Evolutionary conservation across 2,888 invertebrate genomes (phyloP).

Genomic region (Empis livida): DNA sequence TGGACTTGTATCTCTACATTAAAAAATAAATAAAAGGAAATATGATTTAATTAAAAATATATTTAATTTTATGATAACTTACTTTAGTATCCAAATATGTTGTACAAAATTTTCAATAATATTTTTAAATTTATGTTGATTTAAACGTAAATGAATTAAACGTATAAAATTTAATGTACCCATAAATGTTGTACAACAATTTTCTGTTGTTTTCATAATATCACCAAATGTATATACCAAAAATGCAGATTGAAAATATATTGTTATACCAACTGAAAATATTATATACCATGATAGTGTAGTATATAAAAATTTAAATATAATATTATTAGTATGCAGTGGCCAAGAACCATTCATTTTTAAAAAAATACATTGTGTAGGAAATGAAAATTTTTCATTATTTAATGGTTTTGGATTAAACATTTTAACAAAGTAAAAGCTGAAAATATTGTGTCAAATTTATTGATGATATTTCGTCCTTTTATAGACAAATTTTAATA

Average conservation of each 20-base stretch:
- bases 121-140: constrained; percentile 21
- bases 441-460: too few species aligned
- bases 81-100: constrained; percentile 31
- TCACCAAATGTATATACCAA: constrained; percentile 25
- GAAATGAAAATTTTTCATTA: constrained; percentile 23
- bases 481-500: too few species aligned
- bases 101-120: constrained; percentile 24
- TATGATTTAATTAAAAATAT: not conserved
- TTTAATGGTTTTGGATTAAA: constrained; percentile 20
- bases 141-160: constrained; percentile 27
- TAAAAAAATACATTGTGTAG: constrained; percentile 29
- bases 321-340: constrained; percentile 8
- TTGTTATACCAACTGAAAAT: constrained; percentile 25
- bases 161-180: constrained; percentile 30
- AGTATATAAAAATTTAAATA: constrained; percentile 15
- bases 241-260: constrained; percentile 27
- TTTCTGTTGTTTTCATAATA: constrained; percentile 31
- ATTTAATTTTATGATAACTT: constrained; percentile 11
- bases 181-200: constrained; percentile 34
- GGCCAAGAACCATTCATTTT: constrained; percentile 34
- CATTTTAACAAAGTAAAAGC: constrained; percentile 12
- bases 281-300: constrained; percentile 30
- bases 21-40: constrained; percentile 1
- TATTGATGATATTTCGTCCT: too few species aligned
- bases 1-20: constrained; percentile 18